These are phyloP conservation scores for Phalacrocorax brasilianus DNA, from an alignment of 2,113 vertebrate genomes.

Conservation along the genomic window DNA sequence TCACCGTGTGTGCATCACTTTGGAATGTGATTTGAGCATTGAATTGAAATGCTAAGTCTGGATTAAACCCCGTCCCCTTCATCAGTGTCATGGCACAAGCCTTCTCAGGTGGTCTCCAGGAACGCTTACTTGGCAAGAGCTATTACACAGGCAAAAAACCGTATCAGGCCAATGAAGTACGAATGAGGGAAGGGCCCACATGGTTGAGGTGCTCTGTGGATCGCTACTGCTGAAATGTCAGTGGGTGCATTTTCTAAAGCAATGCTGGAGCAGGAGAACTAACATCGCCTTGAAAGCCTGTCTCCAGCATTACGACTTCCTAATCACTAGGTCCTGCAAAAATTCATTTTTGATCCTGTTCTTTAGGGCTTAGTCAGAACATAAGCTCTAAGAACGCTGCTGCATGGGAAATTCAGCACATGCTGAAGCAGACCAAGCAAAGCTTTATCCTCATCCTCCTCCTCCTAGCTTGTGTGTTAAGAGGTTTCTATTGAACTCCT, in stretches of 20 bases:
- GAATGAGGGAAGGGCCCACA: not conserved
- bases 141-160: not conserved
- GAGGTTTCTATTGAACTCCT: constrained; percentile 48
- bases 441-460: not conserved
- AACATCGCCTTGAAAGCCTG: not conserved
- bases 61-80: not conserved
- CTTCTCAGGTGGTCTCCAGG: not conserved
- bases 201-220: not conserved
- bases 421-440: not conserved
- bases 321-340: constrained; percentile 46
- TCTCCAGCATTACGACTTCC: not conserved
- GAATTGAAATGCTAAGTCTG: not conserved
- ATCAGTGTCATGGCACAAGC: not conserved
- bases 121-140: not conserved
- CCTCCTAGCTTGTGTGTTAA: not conserved
- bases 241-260: not conserved
- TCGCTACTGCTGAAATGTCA: not conserved
- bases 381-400: constrained; percentile 2
- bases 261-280: not conserved
- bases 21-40: not conserved
- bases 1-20: accelerated
- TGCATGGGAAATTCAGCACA: not conserved
- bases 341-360: constrained; percentile 40
- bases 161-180: not conserved
- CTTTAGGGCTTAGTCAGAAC: constrained; percentile 36